These are phyloP conservation scores for Tragelaphus buxtoni DNA, from an alignment of 2,113 vertebrate species.

Conservation along the genomic window DNA sequence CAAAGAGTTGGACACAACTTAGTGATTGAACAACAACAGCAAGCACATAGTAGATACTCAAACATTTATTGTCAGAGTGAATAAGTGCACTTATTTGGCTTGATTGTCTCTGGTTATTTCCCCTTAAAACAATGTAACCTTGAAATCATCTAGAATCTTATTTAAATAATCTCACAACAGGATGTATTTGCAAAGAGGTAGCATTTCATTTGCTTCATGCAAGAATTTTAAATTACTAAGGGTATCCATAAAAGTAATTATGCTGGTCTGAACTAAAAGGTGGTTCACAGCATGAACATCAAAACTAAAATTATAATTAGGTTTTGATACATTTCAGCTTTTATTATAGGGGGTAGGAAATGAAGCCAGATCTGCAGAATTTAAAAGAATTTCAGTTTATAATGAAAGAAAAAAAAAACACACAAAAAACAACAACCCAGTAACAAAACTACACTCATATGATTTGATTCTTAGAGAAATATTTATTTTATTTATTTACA, in stretches of 20 bases:
- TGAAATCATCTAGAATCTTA: slow-evolving; percentile 5
- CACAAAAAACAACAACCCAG: background rate
- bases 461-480: background rate
- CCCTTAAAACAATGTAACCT: background rate
- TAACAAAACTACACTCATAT: background rate
- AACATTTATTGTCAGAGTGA: background rate
- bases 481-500: background rate
- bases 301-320: slow-evolving; percentile 58
- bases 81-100: background rate
- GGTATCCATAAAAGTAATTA: slow-evolving; percentile 26
- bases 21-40: background rate
- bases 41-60: background rate
- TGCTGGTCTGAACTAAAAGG: slow-evolving; percentile 35
- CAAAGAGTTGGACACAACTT: background rate
- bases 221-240: slow-evolving; percentile 54
- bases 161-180: background rate
- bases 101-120: background rate
- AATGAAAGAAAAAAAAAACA: background rate
- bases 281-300: slow-evolving; percentile 28
- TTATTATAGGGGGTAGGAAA: slow-evolving; percentile 2
- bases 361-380: slow-evolving; percentile 15
- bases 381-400: background rate
- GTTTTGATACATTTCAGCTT: background rate
- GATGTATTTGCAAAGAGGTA: background rate
- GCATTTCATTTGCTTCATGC: slow-evolving; percentile 45